Evolutionary conservation across 2,888 invertebrate species (phyloP).

Genomic region (Hoplodrina blanda): DNA sequence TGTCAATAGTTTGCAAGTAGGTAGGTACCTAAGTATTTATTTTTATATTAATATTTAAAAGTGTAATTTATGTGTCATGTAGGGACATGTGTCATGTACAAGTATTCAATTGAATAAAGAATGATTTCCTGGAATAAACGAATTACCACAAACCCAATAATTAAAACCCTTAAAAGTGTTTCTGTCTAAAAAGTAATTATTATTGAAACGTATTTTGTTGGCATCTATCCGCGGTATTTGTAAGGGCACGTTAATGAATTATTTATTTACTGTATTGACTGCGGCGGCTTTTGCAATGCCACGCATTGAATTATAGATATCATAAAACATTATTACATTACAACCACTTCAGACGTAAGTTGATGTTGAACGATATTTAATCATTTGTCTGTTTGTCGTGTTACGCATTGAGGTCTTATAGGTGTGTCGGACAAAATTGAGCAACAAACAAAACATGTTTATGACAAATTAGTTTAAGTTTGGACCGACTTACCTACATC

Average conservation of each 20-base stretch:
- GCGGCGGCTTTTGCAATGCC: slow-evolving; percentile 64
- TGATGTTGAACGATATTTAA: slow-evolving; percentile 51
- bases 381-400: slow-evolving; percentile 57
- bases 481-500: slow-evolving; percentile 25
- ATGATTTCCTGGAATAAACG: background rate
- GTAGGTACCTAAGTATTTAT: no score
- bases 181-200: slow-evolving; percentile 22
- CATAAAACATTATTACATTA: slow-evolving; percentile 65
- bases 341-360: slow-evolving; percentile 50
- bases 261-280: slow-evolving; percentile 63
- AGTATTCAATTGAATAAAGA: no score
- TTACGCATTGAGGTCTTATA: slow-evolving; percentile 42
- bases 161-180: slow-evolving; percentile 20
- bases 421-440: slow-evolving; percentile 53
- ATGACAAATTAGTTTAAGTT: slow-evolving; percentile 46
- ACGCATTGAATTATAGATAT: slow-evolving; percentile 64
- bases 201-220: slow-evolving; percentile 43
- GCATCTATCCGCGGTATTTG: slow-evolving; percentile 48
- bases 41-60: no score
- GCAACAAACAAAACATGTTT: slow-evolving; percentile 51
- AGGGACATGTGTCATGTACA: no score
- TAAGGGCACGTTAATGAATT: slow-evolving; percentile 61
- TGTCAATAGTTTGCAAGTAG: no score
- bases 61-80: no score
- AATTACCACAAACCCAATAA: slow-evolving; percentile 30